Conservation (phyloP, 2,797 vertebrate species). For the Amblyopsis hoosieri region DNA sequence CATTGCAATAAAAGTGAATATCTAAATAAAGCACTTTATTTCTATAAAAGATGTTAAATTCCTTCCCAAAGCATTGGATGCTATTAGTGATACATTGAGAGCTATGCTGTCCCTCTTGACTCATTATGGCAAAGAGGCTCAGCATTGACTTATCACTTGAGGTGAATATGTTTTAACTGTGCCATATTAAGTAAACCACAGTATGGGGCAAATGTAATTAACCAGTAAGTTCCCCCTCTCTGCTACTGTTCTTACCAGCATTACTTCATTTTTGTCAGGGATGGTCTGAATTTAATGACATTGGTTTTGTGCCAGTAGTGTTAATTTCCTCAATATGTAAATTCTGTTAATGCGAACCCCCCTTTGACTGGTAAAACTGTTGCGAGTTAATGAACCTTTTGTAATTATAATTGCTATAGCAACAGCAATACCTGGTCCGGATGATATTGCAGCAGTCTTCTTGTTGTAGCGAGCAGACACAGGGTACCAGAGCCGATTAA, state of each 20-base stretch:
- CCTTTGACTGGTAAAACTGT: constrained; percentile 85
- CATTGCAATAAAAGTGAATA: no score
- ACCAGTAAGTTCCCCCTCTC: constrained; percentile 1
- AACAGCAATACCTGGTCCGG: constrained; percentile 79
- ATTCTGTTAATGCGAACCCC: constrained; percentile 83
- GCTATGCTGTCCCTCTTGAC: not conserved
- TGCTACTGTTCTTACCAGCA: constrained; percentile 2
- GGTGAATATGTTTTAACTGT: not conserved
- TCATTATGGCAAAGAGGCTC: not conserved
- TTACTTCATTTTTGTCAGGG: constrained; percentile 52
- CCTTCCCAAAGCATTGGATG: no score
- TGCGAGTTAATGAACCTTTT: constrained; percentile 91
- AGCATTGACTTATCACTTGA: not conserved
- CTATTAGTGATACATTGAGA: not conserved
- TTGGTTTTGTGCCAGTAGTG: constrained; percentile 80
- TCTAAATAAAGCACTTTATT: no score
- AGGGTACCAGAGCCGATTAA: constrained; percentile 77
- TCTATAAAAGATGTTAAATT: no score
- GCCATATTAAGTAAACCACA: not conserved
- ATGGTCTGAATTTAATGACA: constrained; percentile 82
- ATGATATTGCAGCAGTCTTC: constrained; percentile 79
- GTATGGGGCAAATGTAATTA: not conserved
- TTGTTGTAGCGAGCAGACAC: constrained; percentile 78
- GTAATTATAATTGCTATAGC: constrained; percentile 91
- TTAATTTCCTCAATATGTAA: constrained; percentile 92